Base-by-base conservation (phyloP, 2,797 vertebrate species). In the Columba guinea region DNA sequence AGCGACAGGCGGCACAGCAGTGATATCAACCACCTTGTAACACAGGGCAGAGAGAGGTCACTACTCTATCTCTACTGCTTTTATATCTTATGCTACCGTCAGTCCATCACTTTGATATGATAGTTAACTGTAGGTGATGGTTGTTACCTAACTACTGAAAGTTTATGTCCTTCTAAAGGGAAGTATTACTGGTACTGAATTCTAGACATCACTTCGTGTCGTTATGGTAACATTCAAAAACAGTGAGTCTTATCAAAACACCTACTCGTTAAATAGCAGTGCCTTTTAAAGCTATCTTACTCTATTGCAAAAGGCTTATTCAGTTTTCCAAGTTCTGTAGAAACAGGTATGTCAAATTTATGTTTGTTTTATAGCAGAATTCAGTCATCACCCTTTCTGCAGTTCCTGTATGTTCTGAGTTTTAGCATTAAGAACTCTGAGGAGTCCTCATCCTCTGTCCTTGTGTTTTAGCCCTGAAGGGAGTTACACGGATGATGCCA, bases 41-140 rank as follows among this genome's bases (percentile, higher is more conserved):
- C 99, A 75, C 99, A 99, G 91, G 99, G 99, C 97, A 98, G 99
- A 98, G 99, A 99, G 98, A 99, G 99, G 99, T 99, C 73, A 93
- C 58, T 96, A 41, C 94, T 95, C 87, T 91, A 28, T 96, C 76
- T 75, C 74, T 75, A 41, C 71, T 95, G 71, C 30, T 93, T 89
- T 68, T 89, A 2, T 37, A 9, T 27, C 44, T 83, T 46, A 8
- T 1, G n/a, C 52, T 92, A 59, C 32, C 60, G 28, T 63, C 15
- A 19, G 26, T 81, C 3, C n/a, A 27, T 39, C 35, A 53, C 51
- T 86, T 35, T 73, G 27, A 21, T 59, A 59, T 73, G 27, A 21
- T 59, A 59, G 18, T 39, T 71, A 77, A 37, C 7, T 68, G 51
- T 7, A 68, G 58, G 48, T 44, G 49, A 83, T 53, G 44, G 26